Base-by-base conservation (phyloP, 2,797 vertebrate genomes). In the Enteromius argenteus region DNA sequence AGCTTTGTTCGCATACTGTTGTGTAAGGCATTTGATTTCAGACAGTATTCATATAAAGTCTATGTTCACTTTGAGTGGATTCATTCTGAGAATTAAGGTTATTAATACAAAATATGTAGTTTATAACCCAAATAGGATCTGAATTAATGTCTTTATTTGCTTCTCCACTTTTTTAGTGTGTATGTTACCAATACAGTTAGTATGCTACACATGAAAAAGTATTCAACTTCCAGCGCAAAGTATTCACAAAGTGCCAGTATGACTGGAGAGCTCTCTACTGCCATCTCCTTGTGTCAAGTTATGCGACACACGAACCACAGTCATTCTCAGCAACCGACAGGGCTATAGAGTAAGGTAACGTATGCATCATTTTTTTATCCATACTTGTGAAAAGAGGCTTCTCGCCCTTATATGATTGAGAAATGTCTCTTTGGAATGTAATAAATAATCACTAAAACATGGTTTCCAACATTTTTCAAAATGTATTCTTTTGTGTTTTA, bases 251-350 rank as follows among this genome's bases (percentile, higher is more conserved):
- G n/a, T 27, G n/a, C 58, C 15, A 46, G 10, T 14, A 58, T 8
- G 23, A 64, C 14, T 37, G 5, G 13, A 51, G 69, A 81, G 68
- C 37, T 73, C 37, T 72, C 80, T 81, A 56, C 53, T 72, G 79
- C 79, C 79, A 62, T 60, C 39, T 72, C 53, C 68, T 44, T 81
- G 79, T 46, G 39, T 72, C 10, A 35, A 32, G 23, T 21, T 10
- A 46, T 32, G 35, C 19, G 23, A 72, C 51, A 56, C 64, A 58
- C 15, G 35, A 81, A 60, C 23, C 51, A 39, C 17, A 60, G 37
- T 58, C 67, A 21, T 21, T 11, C 15, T 23, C 27, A 53, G 30
- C 62, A 27, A 79, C 30, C 23, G 44, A 51, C 4, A 2, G 44
- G 30, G 62, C 44, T 79, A 51, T 60, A 81, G 19, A 73, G 17